Percentiles rank a stretch among this genome's conserved stretches.
Evolutionary conservation across 2,797 vertebrate species (phyloP).

Genomic region (Masticophis lateralis): DNA sequence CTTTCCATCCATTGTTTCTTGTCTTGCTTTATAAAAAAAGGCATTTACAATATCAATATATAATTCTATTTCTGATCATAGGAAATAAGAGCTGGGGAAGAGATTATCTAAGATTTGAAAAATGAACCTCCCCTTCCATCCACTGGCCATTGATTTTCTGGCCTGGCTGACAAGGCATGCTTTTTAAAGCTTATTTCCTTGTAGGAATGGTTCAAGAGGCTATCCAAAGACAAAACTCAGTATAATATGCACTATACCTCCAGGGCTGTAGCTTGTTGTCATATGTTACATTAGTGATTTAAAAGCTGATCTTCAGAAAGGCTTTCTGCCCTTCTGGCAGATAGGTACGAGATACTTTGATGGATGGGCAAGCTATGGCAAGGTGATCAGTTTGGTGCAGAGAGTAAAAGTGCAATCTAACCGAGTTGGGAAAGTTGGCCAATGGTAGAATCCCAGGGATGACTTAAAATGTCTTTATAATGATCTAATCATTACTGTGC

Average conservation of each 20-base stretch:
- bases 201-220: not conserved
- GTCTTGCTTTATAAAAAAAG: not conserved
- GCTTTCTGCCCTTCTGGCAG: not conserved
- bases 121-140: not conserved
- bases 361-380: not conserved
- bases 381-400: not conserved
- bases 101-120: not conserved
- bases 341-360: not conserved
- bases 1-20: not conserved
- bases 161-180: not conserved
- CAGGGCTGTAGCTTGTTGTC: not conserved
- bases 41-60: not conserved
- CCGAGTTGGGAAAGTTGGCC: not conserved
- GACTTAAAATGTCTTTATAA: not conserved
- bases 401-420: not conserved
- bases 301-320: not conserved
- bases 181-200: not conserved
- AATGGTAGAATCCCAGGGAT: not conserved
- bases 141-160: not conserved
- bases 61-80: not conserved
- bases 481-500: not conserved
- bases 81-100: not conserved
- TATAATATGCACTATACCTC: not conserved
- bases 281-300: not conserved
- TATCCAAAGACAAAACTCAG: not conserved